A percentile compares a stretch with the other conserved stretches of the same genome.
Evolutionary conservation across 1,140 invertebrate species (phyloP).

Genomic region (Oryzaephilus surinamensis): DNA sequence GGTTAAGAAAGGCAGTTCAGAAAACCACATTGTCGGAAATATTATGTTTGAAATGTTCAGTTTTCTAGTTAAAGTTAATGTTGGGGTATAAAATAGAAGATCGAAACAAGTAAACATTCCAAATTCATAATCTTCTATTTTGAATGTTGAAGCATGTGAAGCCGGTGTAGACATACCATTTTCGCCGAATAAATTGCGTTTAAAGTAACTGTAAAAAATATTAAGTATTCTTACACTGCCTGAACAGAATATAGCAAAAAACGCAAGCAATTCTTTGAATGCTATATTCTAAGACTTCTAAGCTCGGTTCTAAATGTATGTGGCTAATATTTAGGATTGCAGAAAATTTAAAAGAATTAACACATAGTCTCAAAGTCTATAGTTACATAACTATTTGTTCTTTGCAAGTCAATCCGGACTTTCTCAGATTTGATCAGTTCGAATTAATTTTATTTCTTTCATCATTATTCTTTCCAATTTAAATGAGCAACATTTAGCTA

Average conservation of each 20-base stretch:
- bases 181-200: constrained; percentile 50
- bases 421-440: background rate
- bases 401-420: background rate
- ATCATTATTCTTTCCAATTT: no score
- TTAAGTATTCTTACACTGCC: no score
- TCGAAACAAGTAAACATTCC: constrained; percentile 69
- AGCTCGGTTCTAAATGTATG: no score
- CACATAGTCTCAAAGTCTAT: no score
- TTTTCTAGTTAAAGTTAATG: constrained; percentile 41
- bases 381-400: constrained; percentile 2
- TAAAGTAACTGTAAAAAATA: constrained; percentile 46
- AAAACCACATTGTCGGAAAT: constrained; percentile 61
- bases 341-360: no score
- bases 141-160: constrained; percentile 41
- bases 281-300: no score
- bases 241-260: no score
- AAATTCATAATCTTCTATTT: constrained; percentile 74
- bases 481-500: no score
- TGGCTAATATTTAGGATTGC: no score
- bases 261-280: no score
- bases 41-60: constrained; percentile 50
- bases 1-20: constrained; percentile 58
- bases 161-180: constrained; percentile 37
- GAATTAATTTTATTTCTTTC: no score
- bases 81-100: constrained; percentile 53